Conservation (phyloP, 2,888 invertebrate genomes). For the Gortyna flavago region DNA sequence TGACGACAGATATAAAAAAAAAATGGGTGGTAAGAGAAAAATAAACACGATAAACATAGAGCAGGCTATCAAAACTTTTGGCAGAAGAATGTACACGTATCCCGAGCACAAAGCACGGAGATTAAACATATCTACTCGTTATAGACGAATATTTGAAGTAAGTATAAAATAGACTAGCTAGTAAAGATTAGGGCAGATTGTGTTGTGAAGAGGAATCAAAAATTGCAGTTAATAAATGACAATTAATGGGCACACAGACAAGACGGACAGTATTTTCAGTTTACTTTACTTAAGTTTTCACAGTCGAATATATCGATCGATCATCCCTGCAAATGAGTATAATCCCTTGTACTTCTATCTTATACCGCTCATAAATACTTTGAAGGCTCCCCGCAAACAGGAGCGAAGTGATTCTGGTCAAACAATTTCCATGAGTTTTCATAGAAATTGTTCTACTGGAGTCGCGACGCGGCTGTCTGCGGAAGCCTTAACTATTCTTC, state of each 20-base stretch:
- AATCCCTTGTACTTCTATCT: no score
- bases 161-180: slow-evolving; percentile 14
- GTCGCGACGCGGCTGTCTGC: not conserved
- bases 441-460: not conserved
- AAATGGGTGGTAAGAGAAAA: not conserved
- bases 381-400: no score
- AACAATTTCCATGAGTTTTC: no score
- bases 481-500: not conserved
- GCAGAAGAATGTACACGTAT: not conserved
- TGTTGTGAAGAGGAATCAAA: not conserved
- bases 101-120: not conserved
- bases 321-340: not conserved
- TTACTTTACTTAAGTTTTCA: no score
- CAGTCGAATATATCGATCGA: not conserved
- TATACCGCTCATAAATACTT: not conserved
- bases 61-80: slow-evolving; percentile 6
- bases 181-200: no score
- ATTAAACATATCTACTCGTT: not conserved
- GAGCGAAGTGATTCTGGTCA: no score
- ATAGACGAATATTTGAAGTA: slow-evolving; percentile 41
- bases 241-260: not conserved
- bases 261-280: no score
- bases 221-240: not conserved
- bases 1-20: not conserved
- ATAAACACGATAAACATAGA: not conserved